phyloP scores from a whole-genome alignment of 2,888 invertebrate species.

The Phania funesta region DNA sequence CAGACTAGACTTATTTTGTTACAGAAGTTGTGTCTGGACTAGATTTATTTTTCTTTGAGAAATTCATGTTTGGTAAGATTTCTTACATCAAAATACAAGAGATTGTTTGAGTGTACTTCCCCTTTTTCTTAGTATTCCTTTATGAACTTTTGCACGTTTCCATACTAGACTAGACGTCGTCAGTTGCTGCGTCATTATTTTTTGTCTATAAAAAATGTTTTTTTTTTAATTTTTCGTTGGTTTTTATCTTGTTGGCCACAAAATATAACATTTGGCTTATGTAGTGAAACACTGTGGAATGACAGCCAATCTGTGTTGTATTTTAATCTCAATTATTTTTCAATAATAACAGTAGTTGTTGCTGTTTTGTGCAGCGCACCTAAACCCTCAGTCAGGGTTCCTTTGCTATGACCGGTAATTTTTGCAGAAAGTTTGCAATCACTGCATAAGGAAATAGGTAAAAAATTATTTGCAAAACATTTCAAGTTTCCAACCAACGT shows the following conservation, averaged over 20 bases:
- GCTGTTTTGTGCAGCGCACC: not conserved
- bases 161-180: slow-evolving; percentile 66
- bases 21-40: too few relatives aligned
- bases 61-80: too few relatives aligned
- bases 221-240: not conserved
- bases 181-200: slow-evolving; percentile 64
- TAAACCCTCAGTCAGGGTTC: too few relatives aligned
- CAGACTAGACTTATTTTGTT: too few relatives aligned
- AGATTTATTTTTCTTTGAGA: too few relatives aligned
- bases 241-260: slow-evolving; percentile 13
- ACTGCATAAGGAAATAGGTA: not conserved
- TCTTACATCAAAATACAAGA: not conserved
- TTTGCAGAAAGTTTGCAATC: not conserved
- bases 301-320: slow-evolving; percentile 56
- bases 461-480: too few relatives aligned
- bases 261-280: slow-evolving; percentile 31
- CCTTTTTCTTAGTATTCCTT: not conserved
- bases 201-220: slow-evolving; percentile 11
- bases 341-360: slow-evolving; percentile 34
- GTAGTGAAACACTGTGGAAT: slow-evolving; percentile 44
- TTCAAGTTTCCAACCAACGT: not conserved
- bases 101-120: not conserved
- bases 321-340: slow-evolving; percentile 52
- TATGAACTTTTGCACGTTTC: slow-evolving; percentile 51
- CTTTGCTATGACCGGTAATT: not conserved